Percentiles rank a stretch among this genome's conserved stretches.
Evolutionary conservation across 2,113 vertebrate species (phyloP).

Genomic region (Grammomys surdaster): DNA sequence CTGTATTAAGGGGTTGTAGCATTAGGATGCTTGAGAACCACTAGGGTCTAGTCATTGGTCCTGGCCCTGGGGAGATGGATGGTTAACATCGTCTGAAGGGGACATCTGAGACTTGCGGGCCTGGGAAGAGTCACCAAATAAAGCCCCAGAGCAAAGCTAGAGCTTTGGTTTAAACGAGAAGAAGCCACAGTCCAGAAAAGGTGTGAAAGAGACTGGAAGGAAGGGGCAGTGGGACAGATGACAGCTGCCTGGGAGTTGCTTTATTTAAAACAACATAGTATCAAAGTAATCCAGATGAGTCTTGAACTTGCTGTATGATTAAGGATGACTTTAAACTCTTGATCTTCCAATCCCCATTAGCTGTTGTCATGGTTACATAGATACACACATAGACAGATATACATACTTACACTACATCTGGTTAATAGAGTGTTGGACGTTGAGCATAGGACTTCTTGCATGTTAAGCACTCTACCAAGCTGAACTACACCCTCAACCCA

Average conservation of each 20-base stretch:
- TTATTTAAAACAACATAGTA: too few species aligned
- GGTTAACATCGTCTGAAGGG: background rate
- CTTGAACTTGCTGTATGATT: background rate
- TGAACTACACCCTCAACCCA: background rate
- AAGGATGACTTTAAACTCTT: background rate
- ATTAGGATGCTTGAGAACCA: background rate
- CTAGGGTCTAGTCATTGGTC: too few species aligned
- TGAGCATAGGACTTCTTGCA: background rate
- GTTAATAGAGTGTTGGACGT: background rate
- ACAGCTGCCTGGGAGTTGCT: background rate
- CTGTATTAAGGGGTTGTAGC: background rate
- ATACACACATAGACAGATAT: too few species aligned
- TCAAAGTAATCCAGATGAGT: background rate
- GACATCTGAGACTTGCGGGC: background rate
- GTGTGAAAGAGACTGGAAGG: background rate
- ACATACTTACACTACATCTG: too few species aligned
- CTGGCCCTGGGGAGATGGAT: rapidly evolving
- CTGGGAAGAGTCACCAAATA: background rate
- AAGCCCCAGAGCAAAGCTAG: background rate
- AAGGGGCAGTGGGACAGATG: rapidly evolving
- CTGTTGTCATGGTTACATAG: background rate
- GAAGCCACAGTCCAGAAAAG: background rate
- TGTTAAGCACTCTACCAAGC: background rate
- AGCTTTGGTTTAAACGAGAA: background rate
- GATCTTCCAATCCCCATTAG: background rate